phyloP scores from a whole-genome alignment of 2,888 invertebrate species.

The Clivina fossor region DNA sequence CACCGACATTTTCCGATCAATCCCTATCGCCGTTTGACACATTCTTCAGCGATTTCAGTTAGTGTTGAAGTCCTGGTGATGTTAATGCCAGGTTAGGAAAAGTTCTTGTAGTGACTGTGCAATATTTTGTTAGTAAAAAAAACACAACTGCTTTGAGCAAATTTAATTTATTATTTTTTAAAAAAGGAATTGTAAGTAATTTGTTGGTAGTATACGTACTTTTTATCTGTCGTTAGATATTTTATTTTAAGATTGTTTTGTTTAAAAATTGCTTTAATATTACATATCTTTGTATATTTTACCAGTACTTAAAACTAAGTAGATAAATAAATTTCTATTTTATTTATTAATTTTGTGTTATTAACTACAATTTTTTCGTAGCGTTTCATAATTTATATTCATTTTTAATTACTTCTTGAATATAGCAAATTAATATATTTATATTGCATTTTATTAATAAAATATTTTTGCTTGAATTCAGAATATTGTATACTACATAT shows the following conservation, averaged over 20 bases:
- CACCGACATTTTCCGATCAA: conserved; percentile 40
- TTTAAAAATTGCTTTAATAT: background rate
- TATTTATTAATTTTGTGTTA: background rate
- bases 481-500: too few relatives aligned
- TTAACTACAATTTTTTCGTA: too few relatives aligned
- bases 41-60: conserved; percentile 31
- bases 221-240: too few relatives aligned
- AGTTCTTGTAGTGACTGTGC: conserved; percentile 24
- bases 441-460: too few relatives aligned
- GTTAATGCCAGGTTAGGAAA: conserved; percentile 17
- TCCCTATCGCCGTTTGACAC: conserved; percentile 27
- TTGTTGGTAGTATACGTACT: conserved; percentile 7
- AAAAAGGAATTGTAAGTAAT: conserved; percentile 15
- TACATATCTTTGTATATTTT: background rate
- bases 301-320: background rate
- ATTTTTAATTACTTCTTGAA: too few relatives aligned
- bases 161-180: conserved; percentile 20
- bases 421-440: too few relatives aligned
- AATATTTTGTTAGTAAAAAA: conserved; percentile 20
- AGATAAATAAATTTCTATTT: background rate
- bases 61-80: conserved; percentile 24
- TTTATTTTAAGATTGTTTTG: background rate
- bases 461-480: too few relatives aligned
- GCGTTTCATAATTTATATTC: too few relatives aligned
- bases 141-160: conserved; percentile 17